Base-by-base conservation (phyloP, 2,797 vertebrate species). In the Eospalax fontanierii region DNA sequence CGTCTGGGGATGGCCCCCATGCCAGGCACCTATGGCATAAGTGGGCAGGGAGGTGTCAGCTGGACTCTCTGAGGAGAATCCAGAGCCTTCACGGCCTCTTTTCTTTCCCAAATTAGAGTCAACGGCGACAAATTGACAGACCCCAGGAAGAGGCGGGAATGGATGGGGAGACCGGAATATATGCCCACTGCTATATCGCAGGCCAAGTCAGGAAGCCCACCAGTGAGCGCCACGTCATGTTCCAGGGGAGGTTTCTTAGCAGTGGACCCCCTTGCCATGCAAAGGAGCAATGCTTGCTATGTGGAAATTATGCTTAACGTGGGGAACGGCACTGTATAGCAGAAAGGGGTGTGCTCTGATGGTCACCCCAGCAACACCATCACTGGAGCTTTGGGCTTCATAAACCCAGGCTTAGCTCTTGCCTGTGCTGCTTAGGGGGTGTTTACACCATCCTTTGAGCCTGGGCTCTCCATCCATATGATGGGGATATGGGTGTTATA, bases 21-120 rank as follows among this genome's bases (percentile, higher is more conserved):
- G 61, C 66, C 90, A 85, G 75, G 43, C 15, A 35, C 93, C 80
- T 61, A 40, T 19, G 71, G 93, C 74, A 12, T 43, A 74, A 70
- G 91, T 90, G 86, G 96, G 91, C 68, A 71, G 91, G 85, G 26
- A 74, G 66, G 79, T 63, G 54, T 66, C 16, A 5, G 74, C n/a
- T n/a, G n/a, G n/a, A n/a, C n/a, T n/a, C n/a, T n/a, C n/a, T n/a
- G n/a, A n/a, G n/a, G n/a, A n/a, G n/a, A n/a, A n/a, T n/a, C n/a
- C 12, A 66, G 28, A 5, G 35, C 80, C 33, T 84, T 38, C 73
- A 50, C 28, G 46, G 63, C 2, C 61, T 85, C 70, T 28, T 80
- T 78, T 71, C 68, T 54, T 94, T 87, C 65, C 22, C 74, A n/a
- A 83, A 81, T 71, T 46, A 71, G 16, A 35, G 66, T 80, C 22